Base-by-base conservation (phyloP, 2,888 invertebrate species). In the Drosophila paramelanica region DNA sequence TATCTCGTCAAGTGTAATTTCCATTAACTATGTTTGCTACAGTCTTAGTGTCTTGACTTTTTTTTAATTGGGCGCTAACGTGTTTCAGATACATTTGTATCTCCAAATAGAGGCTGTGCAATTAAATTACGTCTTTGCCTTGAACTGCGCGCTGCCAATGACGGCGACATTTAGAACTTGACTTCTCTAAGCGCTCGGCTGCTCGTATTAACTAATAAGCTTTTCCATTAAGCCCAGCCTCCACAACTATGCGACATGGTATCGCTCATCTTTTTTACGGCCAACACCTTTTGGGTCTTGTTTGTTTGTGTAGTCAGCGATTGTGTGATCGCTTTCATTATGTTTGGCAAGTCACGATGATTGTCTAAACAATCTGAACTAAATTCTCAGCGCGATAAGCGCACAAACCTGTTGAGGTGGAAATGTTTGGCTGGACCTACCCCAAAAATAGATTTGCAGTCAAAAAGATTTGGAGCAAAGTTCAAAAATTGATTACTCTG, bases 61-160 rank as follows among this genome's bases (percentile, higher is more conserved):
- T 79, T 76, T 76, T 83, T 88, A 84, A 88, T 84, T 83, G 88
- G 86, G 88, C 80, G 78, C 80, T 86, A 88, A 86, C 89, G 86
- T 84, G 83, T 84, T 88, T 88, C 62, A 86, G 81, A 84, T 81
- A 82, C 86, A 82, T 82, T 82, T 82, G 81, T 82, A 83, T 82
- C 82, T 83, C 87, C 78, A 67, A 79, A 77, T 49, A 83, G 83
- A 75, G 62, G 60, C 58, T 38, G 65, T 59, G 87, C 78, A 86
- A 90, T 91, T 90, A 90, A 89, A 85, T 62, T 83, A 45, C 81
- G 80, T 86, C 64, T 77, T 91, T 74, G 79, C 90, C 90, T 91
- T 90, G 91, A 91, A 90, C 90, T 79, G 78, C 46, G 70, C 49
- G 70, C 43, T 52, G 61, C 70, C 73, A 65, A 64, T 64, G 78